Evolutionary conservation across 1,140 invertebrate genomes (phyloP), one percentile per base, ranked within the genome.

Genomic region (Drosophila kepulauana): DNA sequence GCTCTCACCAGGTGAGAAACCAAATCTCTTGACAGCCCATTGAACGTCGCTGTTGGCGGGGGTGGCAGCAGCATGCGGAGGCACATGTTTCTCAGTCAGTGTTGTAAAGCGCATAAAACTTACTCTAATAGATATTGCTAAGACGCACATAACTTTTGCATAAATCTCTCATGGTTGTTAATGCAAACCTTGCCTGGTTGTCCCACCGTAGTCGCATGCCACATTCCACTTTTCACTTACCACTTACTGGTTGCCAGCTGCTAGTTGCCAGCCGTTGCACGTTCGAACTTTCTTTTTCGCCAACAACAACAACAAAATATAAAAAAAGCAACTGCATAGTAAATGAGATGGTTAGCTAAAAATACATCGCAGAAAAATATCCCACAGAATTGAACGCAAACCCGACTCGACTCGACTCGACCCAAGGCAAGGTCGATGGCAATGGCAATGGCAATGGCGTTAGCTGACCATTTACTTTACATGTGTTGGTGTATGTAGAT

Each of bases 81-180:
- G 20, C 20, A 25, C 3, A 25, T 25, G 0, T 25, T 25, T 25
- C 20, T 25, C 20, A 25, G 20, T 4, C 20, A 25, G 10, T 33
- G 15, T 35, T 67, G 15, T 13, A 48, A 38, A 56, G 38, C 38
- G 59, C 35, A 48, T 48, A 48, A 46, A 59, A 46, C 35, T 54
- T 54, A 41, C 49, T 56, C 48, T 52, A 56, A 62, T 54, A 51
- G 38, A 63, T 73, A 65, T n/a, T 35, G 51, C 78, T 72, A 72
- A 75, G 79, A 64, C 88, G 67, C 75, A 84, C 80, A 82, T 78
- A 84, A 68, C 73, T 72, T 76, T 59, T 59, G 73, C 84, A 87
- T 87, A 88, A 87, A 87, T 87, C 82, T 82, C 67, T 67, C 69
- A 81, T 77, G 63, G 82, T 65, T 81, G 78, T 69, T 81, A 85